These are phyloP conservation scores for Phodopus roborovskii DNA, from an alignment of 2,113 vertebrate genomes.

Conservation along the genomic window DNA sequence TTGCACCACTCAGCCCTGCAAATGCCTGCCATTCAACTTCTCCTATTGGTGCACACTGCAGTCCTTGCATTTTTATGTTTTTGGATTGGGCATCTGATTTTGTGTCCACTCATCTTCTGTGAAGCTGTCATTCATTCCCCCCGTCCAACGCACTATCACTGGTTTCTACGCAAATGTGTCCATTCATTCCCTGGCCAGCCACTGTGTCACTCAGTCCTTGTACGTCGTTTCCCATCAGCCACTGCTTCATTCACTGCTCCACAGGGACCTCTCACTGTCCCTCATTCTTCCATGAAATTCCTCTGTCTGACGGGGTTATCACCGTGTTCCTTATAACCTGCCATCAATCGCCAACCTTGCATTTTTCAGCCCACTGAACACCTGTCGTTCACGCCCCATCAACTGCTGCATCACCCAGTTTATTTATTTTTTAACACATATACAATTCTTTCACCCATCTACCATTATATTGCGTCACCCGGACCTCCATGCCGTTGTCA, in stretches of 20 bases:
- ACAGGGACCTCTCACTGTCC: neutral
- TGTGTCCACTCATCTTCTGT: neutral
- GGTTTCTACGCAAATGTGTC: too few species aligned
- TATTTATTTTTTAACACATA: neutral
- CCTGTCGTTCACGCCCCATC: too few species aligned
- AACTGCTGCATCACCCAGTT: too few species aligned
- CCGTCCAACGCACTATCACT: neutral
- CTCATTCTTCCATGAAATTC: neutral
- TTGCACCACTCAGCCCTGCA: neutral
- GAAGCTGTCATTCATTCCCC: neutral
- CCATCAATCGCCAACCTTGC: neutral
- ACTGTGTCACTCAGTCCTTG: neutral
- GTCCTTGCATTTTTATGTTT: too few species aligned
- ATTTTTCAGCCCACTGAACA: neutral
- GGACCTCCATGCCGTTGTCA: neutral
- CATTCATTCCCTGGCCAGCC: too few species aligned
- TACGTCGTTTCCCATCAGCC: neutral
- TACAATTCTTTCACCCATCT: too few species aligned
- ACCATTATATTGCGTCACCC: rapidly evolving
- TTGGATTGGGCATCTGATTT: neutral
- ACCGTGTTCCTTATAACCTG: neutral
- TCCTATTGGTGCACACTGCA: neutral
- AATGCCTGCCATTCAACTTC: neutral
- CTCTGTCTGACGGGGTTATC: neutral
- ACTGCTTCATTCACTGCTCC: neutral